Conservation (phyloP, 1,140 invertebrate genomes). For the Drosophila cardini region DNA sequence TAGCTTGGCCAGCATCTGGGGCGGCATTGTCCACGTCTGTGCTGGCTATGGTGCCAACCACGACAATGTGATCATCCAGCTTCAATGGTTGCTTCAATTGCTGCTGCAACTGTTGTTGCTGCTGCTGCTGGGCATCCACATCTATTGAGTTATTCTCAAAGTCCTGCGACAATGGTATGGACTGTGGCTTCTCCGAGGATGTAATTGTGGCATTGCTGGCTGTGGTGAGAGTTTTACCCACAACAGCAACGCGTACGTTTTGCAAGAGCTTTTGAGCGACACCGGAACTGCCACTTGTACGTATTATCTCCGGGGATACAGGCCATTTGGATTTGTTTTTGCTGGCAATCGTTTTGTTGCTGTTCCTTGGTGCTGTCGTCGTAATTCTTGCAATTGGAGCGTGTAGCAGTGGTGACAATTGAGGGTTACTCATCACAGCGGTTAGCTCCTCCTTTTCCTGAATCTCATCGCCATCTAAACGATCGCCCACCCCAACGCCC, state of each 20-base stretch:
- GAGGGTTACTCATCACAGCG: conserved; percentile 77
- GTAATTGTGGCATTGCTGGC: conserved; percentile 31
- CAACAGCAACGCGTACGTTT: conserved; percentile 6
- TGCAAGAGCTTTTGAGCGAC: conserved; percentile 56
- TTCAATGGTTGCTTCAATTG: conserved; percentile 43
- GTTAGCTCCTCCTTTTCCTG: conserved; percentile 65
- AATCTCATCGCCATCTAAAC: conserved; percentile 33
- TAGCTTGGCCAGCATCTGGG: conserved; percentile 51
- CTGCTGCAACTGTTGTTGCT: conserved; percentile 40
- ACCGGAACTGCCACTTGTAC: conserved; percentile 45
- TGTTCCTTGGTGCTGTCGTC: conserved; percentile 63
- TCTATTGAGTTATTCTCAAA: conserved; percentile 84
- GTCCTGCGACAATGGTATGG: conserved; percentile 67
- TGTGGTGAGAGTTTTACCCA: background rate
- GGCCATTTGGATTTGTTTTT: conserved; percentile 81
- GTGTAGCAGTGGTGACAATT: conserved; percentile 45
- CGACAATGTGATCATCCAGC: conserved; percentile 70
- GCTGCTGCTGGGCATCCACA: conserved; percentile 72
- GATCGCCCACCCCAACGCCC: background rate
- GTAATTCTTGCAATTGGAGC: conserved; percentile 58
- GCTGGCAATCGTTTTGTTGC: conserved; percentile 71
- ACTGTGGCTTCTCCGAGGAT: conserved; percentile 70
- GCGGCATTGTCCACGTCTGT: conserved; percentile 57
- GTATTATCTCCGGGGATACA: conserved; percentile 61
- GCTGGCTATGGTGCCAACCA: conserved; percentile 70